These are phyloP conservation scores for Sebastes steindachneri DNA, from an alignment of 2,797 vertebrate species.

Conservation along the genomic window DNA sequence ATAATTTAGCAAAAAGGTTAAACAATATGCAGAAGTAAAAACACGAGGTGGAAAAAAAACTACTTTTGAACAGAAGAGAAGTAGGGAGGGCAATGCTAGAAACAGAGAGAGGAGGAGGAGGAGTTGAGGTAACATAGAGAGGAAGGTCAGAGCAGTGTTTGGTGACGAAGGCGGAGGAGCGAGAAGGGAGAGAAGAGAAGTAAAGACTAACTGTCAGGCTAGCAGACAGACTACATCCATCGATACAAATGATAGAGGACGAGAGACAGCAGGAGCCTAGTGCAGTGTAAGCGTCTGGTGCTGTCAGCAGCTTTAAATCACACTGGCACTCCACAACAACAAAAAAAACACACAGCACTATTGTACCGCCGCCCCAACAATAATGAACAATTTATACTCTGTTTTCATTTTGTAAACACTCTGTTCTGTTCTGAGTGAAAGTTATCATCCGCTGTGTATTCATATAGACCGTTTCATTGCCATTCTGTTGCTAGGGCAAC, in stretches of 20 bases:
- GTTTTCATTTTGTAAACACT: constrained; percentile 79
- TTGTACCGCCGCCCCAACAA: constrained; percentile 83
- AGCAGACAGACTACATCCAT: constrained; percentile 86
- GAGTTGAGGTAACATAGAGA: background rate
- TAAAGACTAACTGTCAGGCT: constrained; percentile 55
- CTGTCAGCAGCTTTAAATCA: constrained; percentile 94
- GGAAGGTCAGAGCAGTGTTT: background rate
- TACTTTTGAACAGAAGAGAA: background rate
- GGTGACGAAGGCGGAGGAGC: background rate
- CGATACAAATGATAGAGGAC: constrained; percentile 89
- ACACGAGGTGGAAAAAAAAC: background rate
- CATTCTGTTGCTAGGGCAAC: too few species aligned
- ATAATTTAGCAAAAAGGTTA: background rate
- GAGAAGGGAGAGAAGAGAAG: constrained; percentile 17
- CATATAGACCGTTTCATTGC: background rate
- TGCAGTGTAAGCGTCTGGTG: constrained; percentile 89
- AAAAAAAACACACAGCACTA: constrained; percentile 77
- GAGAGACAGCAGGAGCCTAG: constrained; percentile 79
- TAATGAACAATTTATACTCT: constrained; percentile 75
- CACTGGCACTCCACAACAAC: constrained; percentile 86
- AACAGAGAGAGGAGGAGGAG: background rate
- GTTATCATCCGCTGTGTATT: background rate
- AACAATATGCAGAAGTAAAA: background rate
- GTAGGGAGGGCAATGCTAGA: background rate
- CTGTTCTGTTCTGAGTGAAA: constrained; percentile 27